Conservation (phyloP, 2,113 vertebrate genomes). For the Mesoclemmys tuberculata region DNA sequence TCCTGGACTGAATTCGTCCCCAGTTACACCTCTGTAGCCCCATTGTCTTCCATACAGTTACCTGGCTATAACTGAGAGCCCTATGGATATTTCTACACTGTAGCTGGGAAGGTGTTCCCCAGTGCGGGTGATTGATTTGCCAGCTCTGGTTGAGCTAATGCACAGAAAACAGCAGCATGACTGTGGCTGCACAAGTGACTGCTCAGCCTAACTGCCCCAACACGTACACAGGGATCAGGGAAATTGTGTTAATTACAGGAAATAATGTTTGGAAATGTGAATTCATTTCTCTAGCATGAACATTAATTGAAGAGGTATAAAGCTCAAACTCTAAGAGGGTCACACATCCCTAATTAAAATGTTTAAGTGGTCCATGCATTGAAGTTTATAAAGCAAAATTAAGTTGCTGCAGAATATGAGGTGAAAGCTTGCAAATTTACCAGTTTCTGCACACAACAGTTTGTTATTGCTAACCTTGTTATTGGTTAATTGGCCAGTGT, state of each 20-base stretch:
- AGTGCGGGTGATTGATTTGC: background rate
- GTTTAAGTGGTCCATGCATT: constrained; percentile 10
- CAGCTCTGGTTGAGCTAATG: background rate
- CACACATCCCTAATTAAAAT: background rate
- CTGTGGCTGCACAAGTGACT: background rate
- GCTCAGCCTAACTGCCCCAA: background rate
- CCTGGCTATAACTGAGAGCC: background rate
- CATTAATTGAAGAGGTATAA: constrained; percentile 25
- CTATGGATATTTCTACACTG: background rate
- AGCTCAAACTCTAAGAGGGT: background rate
- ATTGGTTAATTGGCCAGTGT: background rate
- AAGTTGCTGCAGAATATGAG: background rate
- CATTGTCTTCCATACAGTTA: background rate
- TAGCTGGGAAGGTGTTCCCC: background rate
- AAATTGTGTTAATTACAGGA: background rate
- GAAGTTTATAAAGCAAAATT: background rate
- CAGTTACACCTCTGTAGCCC: background rate
- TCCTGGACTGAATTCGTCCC: background rate
- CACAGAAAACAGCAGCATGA: background rate
- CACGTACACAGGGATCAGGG: background rate
- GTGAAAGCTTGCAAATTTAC: background rate
- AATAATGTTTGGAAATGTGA: background rate
- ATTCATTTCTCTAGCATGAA: constrained; percentile 34
- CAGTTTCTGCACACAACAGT: background rate
- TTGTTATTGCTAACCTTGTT: background rate